phyloP scores from a whole-genome alignment of 2,113 vertebrate species.

The Etheostoma spectabile region DNA sequence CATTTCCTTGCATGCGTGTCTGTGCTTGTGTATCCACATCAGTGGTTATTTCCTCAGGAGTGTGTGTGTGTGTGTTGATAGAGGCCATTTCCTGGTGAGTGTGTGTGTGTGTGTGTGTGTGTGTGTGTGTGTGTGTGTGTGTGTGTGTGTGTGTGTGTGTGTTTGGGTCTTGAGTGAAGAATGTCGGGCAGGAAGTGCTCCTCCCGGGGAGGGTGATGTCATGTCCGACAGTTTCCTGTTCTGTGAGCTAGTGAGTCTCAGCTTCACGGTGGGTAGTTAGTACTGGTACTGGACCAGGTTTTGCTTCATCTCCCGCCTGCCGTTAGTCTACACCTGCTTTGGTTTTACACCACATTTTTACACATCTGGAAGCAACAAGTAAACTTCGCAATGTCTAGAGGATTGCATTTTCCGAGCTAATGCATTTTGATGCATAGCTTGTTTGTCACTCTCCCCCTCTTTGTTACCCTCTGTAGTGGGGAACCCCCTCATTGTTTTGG shows the following conservation, averaged over 20 bases:
- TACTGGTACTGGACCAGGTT: slow-evolving; percentile 31
- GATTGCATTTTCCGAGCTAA: slow-evolving; percentile 26
- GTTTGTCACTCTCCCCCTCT: slow-evolving; percentile 44
- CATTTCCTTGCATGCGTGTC: slow-evolving; percentile 78
- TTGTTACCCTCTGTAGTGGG: slow-evolving; percentile 47
- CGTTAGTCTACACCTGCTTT: slow-evolving; percentile 28
- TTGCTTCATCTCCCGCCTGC: slow-evolving; percentile 37
- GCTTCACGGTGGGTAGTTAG: slow-evolving; percentile 57
- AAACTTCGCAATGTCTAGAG: slow-evolving; percentile 12
- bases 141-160: slow-evolving; percentile 57
- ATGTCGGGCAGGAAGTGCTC: slow-evolving; percentile 84
- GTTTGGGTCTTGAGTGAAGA: slow-evolving; percentile 82
- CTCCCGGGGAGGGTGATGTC: slow-evolving; percentile 83
- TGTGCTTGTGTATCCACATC: slow-evolving; percentile 59
- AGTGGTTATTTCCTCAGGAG: slow-evolving; percentile 65
- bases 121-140: no score
- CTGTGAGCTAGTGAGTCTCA: slow-evolving; percentile 53
- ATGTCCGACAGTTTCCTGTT: slow-evolving; percentile 79
- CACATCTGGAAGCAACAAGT: neutral
- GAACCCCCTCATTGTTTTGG: slow-evolving; percentile 80
- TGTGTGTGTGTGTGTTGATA: slow-evolving; percentile 78
- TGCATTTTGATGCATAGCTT: slow-evolving; percentile 31
- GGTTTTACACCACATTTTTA: neutral
- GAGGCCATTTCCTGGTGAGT: slow-evolving; percentile 77
- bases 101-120: no score